Base-by-base conservation (phyloP, 2,797 vertebrate genomes). In the Amblyopsis hoosieri region DNA sequence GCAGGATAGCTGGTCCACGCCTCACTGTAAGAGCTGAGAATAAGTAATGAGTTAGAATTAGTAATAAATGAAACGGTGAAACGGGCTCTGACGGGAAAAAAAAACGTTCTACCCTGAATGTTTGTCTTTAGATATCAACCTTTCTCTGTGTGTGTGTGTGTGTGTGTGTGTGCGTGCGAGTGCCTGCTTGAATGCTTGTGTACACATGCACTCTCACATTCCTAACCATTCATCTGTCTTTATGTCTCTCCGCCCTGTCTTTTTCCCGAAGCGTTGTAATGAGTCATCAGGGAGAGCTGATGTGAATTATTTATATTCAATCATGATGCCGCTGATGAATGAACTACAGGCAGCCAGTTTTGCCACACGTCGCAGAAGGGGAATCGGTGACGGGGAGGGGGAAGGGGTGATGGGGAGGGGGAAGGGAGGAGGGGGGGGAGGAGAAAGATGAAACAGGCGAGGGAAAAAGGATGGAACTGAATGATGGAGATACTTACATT, bases 231-330 rank as follows among this genome's bases (percentile, higher is more conserved):
- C 15, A 12, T 29, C 29, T 49, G 60, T 57, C 66, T 17, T 15
- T 13, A 17, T 50, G 46, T 10, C 54, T 15, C 33, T 45, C 57
- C 60, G 70, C 72, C 65, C 78, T 64, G 75, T 76, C 75, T 72
- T 64, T 71, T 76, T n/a, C n/a, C 66, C 71, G 74, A 84, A 80
- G 76, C 78, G 69, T 84, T 82, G 85, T 92, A 92, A 92, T 90
- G 90, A 92, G 87, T 90, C 90, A 91, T 90, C 71, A 81, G 89
- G 91, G 90, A 89, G 87, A 87, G 87, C 83, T 89, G 86, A 87
- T 87, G 87, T 90, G 87, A 91, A 93, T 91, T 91, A 93, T 91
- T 91, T 91, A 92, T 87, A 87, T 88, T 90, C 87, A 90, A 91
- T 92, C 88, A 91, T 79, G 86, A 89, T 79, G 80, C 81, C 84